Conservation (phyloP, 2,797 vertebrate genomes). For the Intellagama lesueurii region DNA sequence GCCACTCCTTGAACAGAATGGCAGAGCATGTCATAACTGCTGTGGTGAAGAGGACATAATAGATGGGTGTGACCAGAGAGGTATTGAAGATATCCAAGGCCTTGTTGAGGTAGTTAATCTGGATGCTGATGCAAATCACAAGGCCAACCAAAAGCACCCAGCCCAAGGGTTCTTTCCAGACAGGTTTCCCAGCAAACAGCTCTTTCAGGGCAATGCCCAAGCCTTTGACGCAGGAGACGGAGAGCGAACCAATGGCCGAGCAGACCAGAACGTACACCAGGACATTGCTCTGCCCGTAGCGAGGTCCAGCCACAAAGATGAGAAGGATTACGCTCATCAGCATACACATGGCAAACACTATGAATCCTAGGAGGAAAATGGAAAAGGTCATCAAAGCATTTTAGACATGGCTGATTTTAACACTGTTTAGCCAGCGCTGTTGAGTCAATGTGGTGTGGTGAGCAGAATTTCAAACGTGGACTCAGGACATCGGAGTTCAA, state of each 20-base stretch:
- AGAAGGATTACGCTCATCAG: constrained; percentile 85
- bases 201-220: constrained; percentile 88
- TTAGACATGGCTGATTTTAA: neutral
- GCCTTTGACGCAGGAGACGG: constrained; percentile 88
- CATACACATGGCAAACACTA: constrained; percentile 84
- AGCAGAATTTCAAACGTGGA: too few species aligned
- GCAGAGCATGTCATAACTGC: constrained; percentile 87
- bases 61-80: constrained; percentile 85
- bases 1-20: constrained; percentile 90
- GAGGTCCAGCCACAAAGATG: constrained; percentile 84
- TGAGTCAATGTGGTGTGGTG: too few species aligned
- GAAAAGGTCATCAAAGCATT: neutral
- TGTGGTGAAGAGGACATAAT: constrained; percentile 89
- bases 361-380: constrained; percentile 80
- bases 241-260: constrained; percentile 87
- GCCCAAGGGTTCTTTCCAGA: constrained; percentile 84
- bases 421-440: neutral
- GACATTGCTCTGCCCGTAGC: constrained; percentile 86
- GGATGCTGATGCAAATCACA: constrained; percentile 83
- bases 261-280: constrained; percentile 89
- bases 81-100: constrained; percentile 88
- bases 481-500: too few species aligned
- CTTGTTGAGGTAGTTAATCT: constrained; percentile 90
- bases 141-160: constrained; percentile 85
- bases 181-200: constrained; percentile 81